Evolutionary conservation across 2,888 invertebrate species (phyloP), one percentile per base, ranked within the genome.

Genomic region (Willowsia nigromaculata): DNA sequence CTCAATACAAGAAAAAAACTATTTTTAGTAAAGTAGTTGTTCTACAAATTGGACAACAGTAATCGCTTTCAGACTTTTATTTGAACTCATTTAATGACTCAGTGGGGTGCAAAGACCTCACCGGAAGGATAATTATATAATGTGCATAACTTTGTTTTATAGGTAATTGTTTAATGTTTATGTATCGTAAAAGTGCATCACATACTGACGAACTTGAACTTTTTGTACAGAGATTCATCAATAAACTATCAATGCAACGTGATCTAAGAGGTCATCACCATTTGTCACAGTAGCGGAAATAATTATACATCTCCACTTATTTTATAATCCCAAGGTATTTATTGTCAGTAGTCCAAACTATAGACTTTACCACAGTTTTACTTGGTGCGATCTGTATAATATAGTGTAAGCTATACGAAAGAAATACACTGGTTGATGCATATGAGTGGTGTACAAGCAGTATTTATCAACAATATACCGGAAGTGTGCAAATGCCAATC

Each of bases 1-100:
- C 87, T 18, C 83, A 88, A 40, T 90, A 90, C 27, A 90, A 90
- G 62, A 85, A 85, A 30, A 88, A 88, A 62, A 83, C 88, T 4
- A 88, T 88, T 13, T 88, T 88, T 37, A 50, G 80, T 18, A 88
- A 82, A 68, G 88, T 74, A 18, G 88, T 82, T 30, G 82, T 88
- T 7, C 15, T 88, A 71, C 88, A 88, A 74, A 88, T 88, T 82
- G 82, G 74, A 3, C 88, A 88, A 25, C 82, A 85, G 27, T 76
- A 78, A 62, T 33, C 3, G 1, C n/a, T 18, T 37, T 37, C 37
- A 37, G 37, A 4, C 37, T 37, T 37, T 9, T 37, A 9, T 9
- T 6, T 37, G 1, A 56, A 56, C 18, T 6, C n/a, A 53, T 4
- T 71, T 74, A 37, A 47, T 43, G 27, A 74, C 27, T 33, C 25